Evolutionary conservation across 37 sponge, comb jelly and placozoan species (phyloP).

Genomic region (Beroe forskalii): DNA sequence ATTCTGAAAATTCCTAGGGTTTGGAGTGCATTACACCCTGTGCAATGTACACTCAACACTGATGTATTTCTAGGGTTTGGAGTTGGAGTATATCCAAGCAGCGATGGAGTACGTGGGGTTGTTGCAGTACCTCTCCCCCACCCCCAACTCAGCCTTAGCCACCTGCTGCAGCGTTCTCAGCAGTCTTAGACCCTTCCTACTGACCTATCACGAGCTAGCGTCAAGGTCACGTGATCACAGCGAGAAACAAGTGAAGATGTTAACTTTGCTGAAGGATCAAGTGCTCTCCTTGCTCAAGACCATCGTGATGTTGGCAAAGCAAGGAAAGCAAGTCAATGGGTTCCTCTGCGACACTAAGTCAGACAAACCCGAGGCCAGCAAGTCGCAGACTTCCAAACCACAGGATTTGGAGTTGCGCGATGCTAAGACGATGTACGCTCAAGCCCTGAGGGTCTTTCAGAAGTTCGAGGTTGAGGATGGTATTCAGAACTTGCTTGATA

Average conservation of each 20-base stretch:
- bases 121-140: conserved; percentile 3
- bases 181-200: background rate
- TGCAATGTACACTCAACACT: no score
- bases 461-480: conserved; percentile 2
- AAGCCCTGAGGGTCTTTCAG: conserved; percentile 8
- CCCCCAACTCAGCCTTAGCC: background rate
- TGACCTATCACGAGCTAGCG: background rate
- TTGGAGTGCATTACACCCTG: no score
- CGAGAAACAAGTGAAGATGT: background rate
- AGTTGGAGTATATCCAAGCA: background rate
- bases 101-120: conserved; percentile 24
- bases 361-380: no score
- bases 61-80: no score
- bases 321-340: background rate
- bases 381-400: no score
- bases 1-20: no score
- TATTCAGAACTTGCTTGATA: no score
- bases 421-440: background rate
- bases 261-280: conserved; percentile 18
- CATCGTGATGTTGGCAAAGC: background rate
- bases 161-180: background rate
- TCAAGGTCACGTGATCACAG: background rate
- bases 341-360: background rate
- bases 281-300: background rate
- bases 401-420: no score